Base-by-base conservation (phyloP, 2,113 vertebrate genomes). In the Leptobrachium ailaonicum region DNA sequence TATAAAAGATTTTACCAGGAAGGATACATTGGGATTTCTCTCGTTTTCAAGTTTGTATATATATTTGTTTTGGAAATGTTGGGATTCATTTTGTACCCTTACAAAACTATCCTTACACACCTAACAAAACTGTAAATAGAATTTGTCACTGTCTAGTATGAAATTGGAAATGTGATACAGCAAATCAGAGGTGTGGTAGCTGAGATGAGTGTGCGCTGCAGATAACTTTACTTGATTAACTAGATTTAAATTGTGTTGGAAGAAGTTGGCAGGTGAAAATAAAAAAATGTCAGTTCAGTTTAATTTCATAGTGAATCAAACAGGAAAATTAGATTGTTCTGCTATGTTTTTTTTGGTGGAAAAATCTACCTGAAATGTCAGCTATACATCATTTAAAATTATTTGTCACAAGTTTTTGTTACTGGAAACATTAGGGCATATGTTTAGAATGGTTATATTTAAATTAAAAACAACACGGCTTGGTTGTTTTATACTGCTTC, bases 231-330 rank as follows among this genome's bases (percentile, higher is more conserved):
- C 88, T 89, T 92, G 90, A 92, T 93, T 92, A 93, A 83, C 83
- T 90, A 88, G 87, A 90, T 90, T 93, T 92, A 91, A 92, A 91
- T 90, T 89, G 88, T 90, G 91, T 90, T 62, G 84, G 88, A 87
- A 0, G 86, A 92, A 87, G 88, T 90, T 90, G 83, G 88, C 84
- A 93, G 89, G 92, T 94, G 92, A 93, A 92, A 94, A 94, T 93
- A 93, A 91, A 92, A 93, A 92, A 89, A 90, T 90, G 90, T 92
- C 90, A 73, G 89, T 91, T 92, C 91, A 90, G 89, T 92, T 93
- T 93, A 92, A 93, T 92, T 94, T 93, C 90, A 93, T 91, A 90
- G 91, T 91, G 90, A 92, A 93, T 93, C 91, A 93, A 91, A 93
- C 90, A 93, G 91, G 90, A 90, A 93, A 94, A 94, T 92, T 93